Base-by-base conservation (phyloP, 2,113 vertebrate genomes). In the Amblyornis subalaris region DNA sequence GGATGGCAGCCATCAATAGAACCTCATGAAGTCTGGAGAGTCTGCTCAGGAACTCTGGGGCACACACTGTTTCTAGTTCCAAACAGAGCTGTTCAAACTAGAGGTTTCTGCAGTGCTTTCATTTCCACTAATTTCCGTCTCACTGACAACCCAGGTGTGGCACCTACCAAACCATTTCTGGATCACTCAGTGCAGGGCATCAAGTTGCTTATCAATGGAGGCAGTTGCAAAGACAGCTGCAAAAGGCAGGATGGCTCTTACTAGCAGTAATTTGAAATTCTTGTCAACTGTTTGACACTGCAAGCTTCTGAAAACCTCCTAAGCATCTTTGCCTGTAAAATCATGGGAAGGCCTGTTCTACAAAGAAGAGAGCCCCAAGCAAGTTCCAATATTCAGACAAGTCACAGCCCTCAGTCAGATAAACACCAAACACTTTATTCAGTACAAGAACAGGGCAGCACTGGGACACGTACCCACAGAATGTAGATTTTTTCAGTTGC, bases 401-500 rank as follows among this genome's bases (percentile, higher is more conserved):
- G 25, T 71, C 53, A 58, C 44, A 67, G 45, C 14, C 33, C 28
- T 75, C 0, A 0, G 14, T 36, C 25, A 90, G 25, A 72, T 23
- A 40, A 92, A 65, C 25, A 82, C 8, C 29, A 62, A 78, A 24
- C 35, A 26, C 19, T 35, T 90, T 53, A 61, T 54, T 31, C n/a
- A 47, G 31, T 47, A 50, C 10, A 36, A 29, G 23, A 86, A 26
- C 3, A 73, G 5, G 6, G 24, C 24, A 88, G n/a, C 36, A 60
- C 35, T 36, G 38, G 29, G 33, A 88, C 8, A 79, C 17, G 20
- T 13, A 14, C 11, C n/a, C 47, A 64, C 0, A 80, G 40, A 85
- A 90, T 1, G 1, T 0, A 53, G 9, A 36, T 4, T 38, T 45
- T 18, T 42, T 42, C 15, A 79, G n/a, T 3, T 69, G 11, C 18